Base-by-base conservation (phyloP, 1,140 invertebrate species). In the Sarcophaga bullata region DNA sequence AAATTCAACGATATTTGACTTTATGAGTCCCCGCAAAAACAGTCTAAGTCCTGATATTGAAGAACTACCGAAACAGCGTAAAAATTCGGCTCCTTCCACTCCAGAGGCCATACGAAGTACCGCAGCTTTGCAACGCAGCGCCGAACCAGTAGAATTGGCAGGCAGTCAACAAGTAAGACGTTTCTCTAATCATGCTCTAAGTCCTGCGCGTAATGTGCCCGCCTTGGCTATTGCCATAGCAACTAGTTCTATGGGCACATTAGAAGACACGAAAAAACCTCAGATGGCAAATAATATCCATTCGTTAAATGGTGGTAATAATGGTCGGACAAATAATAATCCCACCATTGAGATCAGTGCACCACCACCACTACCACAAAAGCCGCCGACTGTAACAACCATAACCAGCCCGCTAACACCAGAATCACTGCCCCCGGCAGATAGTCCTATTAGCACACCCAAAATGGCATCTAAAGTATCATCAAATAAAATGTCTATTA, bases 321-420 rank as follows among this genome's bases (percentile, higher is more conserved):
- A 78, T 73, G 81, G 54, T 46, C 52, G 50, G 1, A 13, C 84
- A 85, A 73, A 47, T 86, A 82, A 85, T 87, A n/a, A 89, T 81
- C 68, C 84, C 82, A 85, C 85, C 9, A 90, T 90, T 50, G 85
- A 90, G 82, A 90, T 90, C 2, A 90, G 88, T 84, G 86, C 87
- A 7, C 88, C 88, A 11, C 85, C 87, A 25, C 75, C 6, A 25
- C 15, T 13, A 54, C 49, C 9, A 37, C 54, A 52, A n/a, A n/a
- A n/a, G n/a, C n/a, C n/a, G 25, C 62, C 47, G 54, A 73, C 58
- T 8, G 48, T 62, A 72, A 62, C 82, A 54, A 54, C 82, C 25
- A n/a, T 19, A 15, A 48, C 82, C 1, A 80, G 49, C 37, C 82
- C 82, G 1, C 73, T 81, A 8, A 81, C 80, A 62, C 52, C 80